A percentile compares a stretch with the other conserved stretches of the same genome.
phyloP scores from a whole-genome alignment of 2,888 invertebrate species.

The Plagodis pulveraria region DNA sequence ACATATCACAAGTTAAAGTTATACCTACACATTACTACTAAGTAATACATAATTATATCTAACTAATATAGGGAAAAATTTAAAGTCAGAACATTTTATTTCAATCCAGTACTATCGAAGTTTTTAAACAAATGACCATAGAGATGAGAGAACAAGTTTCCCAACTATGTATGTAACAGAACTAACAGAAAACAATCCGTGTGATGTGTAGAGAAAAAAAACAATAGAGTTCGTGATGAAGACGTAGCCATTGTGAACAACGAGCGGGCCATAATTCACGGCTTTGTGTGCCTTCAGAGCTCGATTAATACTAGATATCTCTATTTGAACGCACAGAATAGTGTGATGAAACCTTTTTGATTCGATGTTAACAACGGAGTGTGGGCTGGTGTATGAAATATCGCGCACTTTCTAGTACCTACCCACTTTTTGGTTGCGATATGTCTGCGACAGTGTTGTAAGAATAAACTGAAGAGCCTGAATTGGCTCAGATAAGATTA shows the following conservation, averaged over 20 bases:
- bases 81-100: conserved; percentile 44
- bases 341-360: conserved; percentile 82
- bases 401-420: conserved; percentile 34
- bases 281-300: conserved; percentile 80
- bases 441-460: conserved; percentile 19
- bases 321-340: conserved; percentile 75
- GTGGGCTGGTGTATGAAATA: conserved; percentile 55
- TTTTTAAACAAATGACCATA: conserved; percentile 65
- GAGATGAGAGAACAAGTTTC: conserved; percentile 73
- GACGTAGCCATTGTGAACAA: conserved; percentile 83
- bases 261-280: conserved; percentile 82
- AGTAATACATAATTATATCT: conserved; percentile 39
- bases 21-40: conserved; percentile 13
- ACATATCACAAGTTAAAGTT: neutral
- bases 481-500: neutral
- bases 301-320: conserved; percentile 85
- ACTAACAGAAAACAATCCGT: conserved; percentile 80
- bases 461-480: conserved; percentile 7
- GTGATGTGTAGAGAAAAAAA: conserved; percentile 79
- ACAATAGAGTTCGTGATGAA: conserved; percentile 82
- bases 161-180: conserved; percentile 72
- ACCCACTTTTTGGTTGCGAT: conserved; percentile 27
- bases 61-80: conserved; percentile 38
- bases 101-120: conserved; percentile 49
- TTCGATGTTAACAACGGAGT: conserved; percentile 66